Evolutionary conservation across 2,888 invertebrate species (phyloP).

Genomic region (Molorchus minor): DNA sequence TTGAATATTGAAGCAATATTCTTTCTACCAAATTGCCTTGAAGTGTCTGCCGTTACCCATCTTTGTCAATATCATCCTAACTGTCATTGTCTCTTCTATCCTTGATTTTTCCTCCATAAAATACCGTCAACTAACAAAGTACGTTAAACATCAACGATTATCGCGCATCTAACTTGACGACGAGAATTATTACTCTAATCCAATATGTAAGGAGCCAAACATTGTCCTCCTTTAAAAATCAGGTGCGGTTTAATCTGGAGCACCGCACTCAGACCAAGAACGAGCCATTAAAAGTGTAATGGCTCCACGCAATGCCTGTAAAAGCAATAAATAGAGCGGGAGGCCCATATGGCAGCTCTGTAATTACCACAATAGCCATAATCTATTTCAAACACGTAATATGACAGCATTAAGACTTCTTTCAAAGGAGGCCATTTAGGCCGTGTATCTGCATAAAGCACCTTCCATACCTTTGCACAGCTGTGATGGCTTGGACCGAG

Average conservation of each 20-base stretch:
- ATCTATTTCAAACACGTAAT: conserved; percentile 64
- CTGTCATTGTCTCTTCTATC: neutral
- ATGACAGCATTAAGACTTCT: conserved; percentile 63
- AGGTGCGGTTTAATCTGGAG: conserved; percentile 31
- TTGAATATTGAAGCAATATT: no score
- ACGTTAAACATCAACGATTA: neutral
- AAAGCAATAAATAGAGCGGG: conserved; percentile 48
- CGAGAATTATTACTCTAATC: neutral
- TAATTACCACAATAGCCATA: conserved; percentile 63
- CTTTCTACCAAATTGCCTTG: no score
- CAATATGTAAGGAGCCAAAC: neutral
- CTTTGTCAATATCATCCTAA: neutral
- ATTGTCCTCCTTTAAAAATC: conserved; percentile 8
- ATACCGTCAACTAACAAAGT: neutral
- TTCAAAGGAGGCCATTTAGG: conserved; percentile 60
- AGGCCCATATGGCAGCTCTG: conserved; percentile 60
- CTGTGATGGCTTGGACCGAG: conserved; percentile 55
- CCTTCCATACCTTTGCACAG: conserved; percentile 59
- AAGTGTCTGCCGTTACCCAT: neutral
- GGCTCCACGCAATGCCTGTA: conserved; percentile 56
- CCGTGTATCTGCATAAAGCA: conserved; percentile 61
- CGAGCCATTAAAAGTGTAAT: conserved; percentile 54
- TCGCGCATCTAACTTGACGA: neutral
- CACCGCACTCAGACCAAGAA: conserved; percentile 39
- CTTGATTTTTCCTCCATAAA: neutral